Percentiles rank a stretch among this genome's conserved stretches.
Conservation (phyloP, 2,113 vertebrate species). For the human (Homo sapiens) region GRCh38 chr14:66823501-66824000, state of each 20-base stretch:
- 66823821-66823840: neutral
- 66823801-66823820: neutral
- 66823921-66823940: neutral
- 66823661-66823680: neutral
- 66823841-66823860: neutral
- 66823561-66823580: neutral
- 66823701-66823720: neutral
- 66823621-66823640: neutral
- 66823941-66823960: neutral
- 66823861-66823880: neutral
- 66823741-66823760: neutral
- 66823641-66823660: neutral
- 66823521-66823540: neutral
- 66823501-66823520: neutral
- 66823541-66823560: neutral
- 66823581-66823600: neutral
- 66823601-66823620: neutral
- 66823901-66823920: neutral
- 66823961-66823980: neutral
- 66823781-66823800: neutral
- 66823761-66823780: neutral
- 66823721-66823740: neutral
- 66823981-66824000: neutral
- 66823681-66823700: conserved; percentile 1
- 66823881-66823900: neutral